Percentiles rank a stretch among this genome's conserved stretches.
Conservation (phyloP, 2,888 invertebrate genomes). For the Spodoptera picta region DNA sequence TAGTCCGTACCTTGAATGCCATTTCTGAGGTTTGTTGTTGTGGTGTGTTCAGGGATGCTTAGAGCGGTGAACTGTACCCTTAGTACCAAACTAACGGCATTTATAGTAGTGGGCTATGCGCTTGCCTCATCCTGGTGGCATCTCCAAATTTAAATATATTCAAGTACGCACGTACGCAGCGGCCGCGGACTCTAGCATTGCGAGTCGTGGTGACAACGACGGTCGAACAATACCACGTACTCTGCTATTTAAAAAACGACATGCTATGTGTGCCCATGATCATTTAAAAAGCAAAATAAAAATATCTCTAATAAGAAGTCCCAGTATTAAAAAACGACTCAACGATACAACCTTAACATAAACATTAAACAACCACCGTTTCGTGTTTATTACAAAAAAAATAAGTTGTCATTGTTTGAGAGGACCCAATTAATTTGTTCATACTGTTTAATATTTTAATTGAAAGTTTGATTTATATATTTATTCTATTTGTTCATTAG, state of each 20-base stretch:
- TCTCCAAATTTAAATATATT: constrained; percentile 86
- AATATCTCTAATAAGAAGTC: too few relatives aligned
- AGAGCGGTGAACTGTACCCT: constrained; percentile 82
- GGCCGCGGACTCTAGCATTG: constrained; percentile 48
- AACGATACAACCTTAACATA: too few relatives aligned
- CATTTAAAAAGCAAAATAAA: too few relatives aligned
- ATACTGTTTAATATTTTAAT: too few relatives aligned
- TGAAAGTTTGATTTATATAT: too few relatives aligned
- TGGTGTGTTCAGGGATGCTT: constrained; percentile 79
- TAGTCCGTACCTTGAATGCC: constrained; percentile 83
- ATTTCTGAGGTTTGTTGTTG: constrained; percentile 70
- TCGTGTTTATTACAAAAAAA: too few relatives aligned
- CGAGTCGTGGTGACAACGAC: constrained; percentile 39
- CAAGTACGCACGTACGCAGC: constrained; percentile 83
- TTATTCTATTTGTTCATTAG: too few relatives aligned
- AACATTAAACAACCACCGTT: too few relatives aligned
- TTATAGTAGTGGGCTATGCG: constrained; percentile 74
- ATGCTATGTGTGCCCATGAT: too few relatives aligned
- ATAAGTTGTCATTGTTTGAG: too few relatives aligned
- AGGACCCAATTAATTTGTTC: too few relatives aligned
- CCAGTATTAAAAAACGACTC: too few relatives aligned
- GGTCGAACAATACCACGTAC: constrained; percentile 74
- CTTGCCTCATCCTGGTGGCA: constrained; percentile 79
- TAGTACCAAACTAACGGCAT: constrained; percentile 75
- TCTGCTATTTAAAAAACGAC: constrained; percentile 48